Evolutionary conservation across 2,113 vertebrate species (phyloP).

Genomic region (Hymenochirus boettgeri): DNA sequence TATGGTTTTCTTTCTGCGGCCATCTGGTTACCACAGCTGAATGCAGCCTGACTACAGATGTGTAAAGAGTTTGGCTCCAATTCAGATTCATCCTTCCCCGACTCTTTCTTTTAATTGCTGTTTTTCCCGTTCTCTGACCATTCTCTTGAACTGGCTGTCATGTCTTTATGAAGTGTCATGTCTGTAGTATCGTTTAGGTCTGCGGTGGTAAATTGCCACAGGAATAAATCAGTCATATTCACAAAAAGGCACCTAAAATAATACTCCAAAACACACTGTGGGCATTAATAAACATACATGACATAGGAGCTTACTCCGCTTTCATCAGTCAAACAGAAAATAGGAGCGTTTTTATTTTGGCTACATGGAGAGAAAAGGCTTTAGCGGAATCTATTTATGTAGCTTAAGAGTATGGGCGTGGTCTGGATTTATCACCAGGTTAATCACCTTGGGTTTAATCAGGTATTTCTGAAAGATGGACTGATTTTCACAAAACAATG

Average conservation of each 20-base stretch:
- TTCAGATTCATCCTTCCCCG: conserved; percentile 41
- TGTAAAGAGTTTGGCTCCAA: conserved; percentile 42
- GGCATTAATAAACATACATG: neutral
- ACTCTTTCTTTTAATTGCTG: conserved; percentile 39
- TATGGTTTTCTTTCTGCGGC: conserved; percentile 41
- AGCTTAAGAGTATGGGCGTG: too few species aligned
- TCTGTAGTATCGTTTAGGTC: conserved; percentile 38
- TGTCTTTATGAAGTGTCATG: conserved; percentile 41
- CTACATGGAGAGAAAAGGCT: too few species aligned
- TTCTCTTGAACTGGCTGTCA: too few species aligned
- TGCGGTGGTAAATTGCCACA: conserved; percentile 20
- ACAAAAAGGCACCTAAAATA: neutral
- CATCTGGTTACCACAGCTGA: conserved; percentile 43
- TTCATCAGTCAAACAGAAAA: neutral
- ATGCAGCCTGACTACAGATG: conserved; percentile 42
- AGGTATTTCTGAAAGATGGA: too few species aligned
- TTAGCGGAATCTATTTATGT: too few species aligned
- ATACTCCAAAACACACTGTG: neutral
- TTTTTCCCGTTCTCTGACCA: conserved; percentile 36
- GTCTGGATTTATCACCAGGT: too few species aligned
- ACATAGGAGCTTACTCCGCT: too few species aligned
- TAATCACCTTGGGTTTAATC: too few species aligned
- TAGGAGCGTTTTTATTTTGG: neutral
- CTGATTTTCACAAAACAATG: too few species aligned
- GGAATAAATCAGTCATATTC: conserved; percentile 21